Conservation (phyloP, 2,888 invertebrate genomes). For the Plutella xylostella region DNA sequence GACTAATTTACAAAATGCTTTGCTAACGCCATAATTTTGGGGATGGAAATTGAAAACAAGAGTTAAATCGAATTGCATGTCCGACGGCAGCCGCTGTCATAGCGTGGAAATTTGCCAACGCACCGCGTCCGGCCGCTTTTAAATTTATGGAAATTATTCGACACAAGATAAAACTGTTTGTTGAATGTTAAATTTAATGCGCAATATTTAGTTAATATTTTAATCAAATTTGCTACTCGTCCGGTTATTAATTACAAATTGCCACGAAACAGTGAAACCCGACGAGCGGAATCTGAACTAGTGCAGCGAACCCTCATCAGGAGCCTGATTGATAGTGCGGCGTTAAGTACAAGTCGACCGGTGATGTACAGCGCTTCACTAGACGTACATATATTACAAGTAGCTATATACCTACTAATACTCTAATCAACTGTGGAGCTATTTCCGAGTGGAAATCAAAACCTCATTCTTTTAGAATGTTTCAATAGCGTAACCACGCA, state of each 20-base stretch:
- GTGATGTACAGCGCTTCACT: slow-evolving; percentile 40
- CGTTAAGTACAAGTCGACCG: no score
- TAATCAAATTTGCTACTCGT: slow-evolving; percentile 31
- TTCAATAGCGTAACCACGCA: slow-evolving; percentile 55
- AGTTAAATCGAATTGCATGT: slow-evolving; percentile 31
- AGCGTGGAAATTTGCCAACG: slow-evolving; percentile 46
- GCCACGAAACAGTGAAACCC: slow-evolving; percentile 28
- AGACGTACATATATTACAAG: neutral
- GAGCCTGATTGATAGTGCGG: slow-evolving; percentile 56
- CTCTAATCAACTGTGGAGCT: neutral
- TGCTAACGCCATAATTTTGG: slow-evolving; percentile 18
- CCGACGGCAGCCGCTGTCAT: slow-evolving; percentile 26
- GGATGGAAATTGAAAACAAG: slow-evolving; percentile 21
- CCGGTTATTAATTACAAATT: slow-evolving; percentile 35
- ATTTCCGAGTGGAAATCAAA: slow-evolving; percentile 37
- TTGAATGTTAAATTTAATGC: slow-evolving; percentile 35
- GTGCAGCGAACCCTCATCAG: slow-evolving; percentile 44
- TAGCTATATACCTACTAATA: neutral
- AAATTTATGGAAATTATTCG: slow-evolving; percentile 53
- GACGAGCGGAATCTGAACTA: slow-evolving; percentile 36
- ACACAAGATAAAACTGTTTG: slow-evolving; percentile 48
- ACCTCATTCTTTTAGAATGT: slow-evolving; percentile 51
- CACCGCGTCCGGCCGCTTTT: slow-evolving; percentile 41
- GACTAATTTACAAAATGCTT: slow-evolving; percentile 16
- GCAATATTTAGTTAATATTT: slow-evolving; percentile 23